Evolutionary conservation across 2,113 vertebrate genomes (phyloP).

Genomic region (Mormyrus iriodes): DNA sequence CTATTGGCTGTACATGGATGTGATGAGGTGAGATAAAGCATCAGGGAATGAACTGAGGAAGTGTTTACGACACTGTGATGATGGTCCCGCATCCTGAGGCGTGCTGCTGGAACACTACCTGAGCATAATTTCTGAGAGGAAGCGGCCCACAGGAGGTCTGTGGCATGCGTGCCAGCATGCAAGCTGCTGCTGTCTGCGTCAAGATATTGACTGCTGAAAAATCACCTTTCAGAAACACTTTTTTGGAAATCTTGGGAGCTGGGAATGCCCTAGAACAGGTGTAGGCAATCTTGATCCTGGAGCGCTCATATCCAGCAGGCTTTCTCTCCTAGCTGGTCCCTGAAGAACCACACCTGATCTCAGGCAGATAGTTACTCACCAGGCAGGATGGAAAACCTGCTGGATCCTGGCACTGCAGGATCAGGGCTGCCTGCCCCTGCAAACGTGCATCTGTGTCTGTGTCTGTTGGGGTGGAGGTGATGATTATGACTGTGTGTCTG

Average conservation of each 20-base stretch:
- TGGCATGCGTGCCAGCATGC: background rate
- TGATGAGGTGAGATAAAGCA: background rate
- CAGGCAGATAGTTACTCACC: background rate
- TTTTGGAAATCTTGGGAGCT: background rate
- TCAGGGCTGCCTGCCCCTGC: background rate
- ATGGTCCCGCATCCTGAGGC: background rate
- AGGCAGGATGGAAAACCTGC: background rate
- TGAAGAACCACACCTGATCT: background rate
- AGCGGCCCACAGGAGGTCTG: background rate
- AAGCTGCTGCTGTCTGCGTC: background rate
- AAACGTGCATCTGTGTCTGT: background rate
- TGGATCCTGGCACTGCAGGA: background rate
- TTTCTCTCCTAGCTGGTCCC: background rate
- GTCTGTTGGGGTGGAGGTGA: background rate
- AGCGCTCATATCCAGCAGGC: background rate
- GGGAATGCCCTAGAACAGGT: background rate
- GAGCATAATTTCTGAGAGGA: background rate
- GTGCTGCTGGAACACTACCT: background rate
- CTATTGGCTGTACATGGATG: background rate
- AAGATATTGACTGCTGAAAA: background rate
- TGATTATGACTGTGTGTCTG: background rate
- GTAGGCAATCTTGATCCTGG: background rate
- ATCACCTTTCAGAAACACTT: background rate
- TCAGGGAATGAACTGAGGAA: background rate
- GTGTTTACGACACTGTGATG: background rate